phyloP scores from a whole-genome alignment of 1,140 invertebrate species.

The Zaprionus vittiger region DNA sequence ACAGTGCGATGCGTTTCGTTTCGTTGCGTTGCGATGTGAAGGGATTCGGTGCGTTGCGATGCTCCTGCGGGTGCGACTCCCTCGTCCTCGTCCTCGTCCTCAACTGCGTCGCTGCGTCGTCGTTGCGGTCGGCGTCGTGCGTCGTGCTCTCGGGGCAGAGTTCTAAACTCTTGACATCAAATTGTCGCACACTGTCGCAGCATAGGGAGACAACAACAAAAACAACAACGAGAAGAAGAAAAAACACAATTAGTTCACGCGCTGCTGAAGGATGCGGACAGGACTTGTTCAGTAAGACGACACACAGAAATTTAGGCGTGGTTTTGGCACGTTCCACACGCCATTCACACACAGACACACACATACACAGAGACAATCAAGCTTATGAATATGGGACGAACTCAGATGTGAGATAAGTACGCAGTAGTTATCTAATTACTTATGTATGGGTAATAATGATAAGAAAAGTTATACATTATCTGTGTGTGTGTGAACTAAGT shows the following conservation, averaged over 20 bases:
- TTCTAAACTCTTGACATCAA: constrained; percentile 79
- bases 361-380: constrained; percentile 12
- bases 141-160: constrained; percentile 71
- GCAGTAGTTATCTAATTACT: constrained; percentile 6
- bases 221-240: constrained; percentile 8
- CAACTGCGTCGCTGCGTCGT: background rate
- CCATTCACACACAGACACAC: constrained; percentile 9
- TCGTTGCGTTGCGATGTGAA: constrained; percentile 2
- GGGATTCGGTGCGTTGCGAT: background rate
- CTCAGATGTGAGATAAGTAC: constrained; percentile 8
- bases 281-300: constrained; percentile 16
- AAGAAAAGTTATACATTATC: background rate
- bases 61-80: constrained; percentile 16
- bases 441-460: background rate
- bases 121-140: constrained; percentile 36
- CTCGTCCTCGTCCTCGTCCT: background rate
- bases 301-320: constrained; percentile 34
- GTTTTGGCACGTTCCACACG: constrained; percentile 47
- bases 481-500: background rate
- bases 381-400: constrained; percentile 27
- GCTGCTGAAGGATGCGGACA: constrained; percentile 31
- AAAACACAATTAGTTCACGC: constrained; percentile 48
- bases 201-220: background rate
- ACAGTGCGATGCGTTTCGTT: background rate
- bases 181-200: constrained; percentile 62